Percentiles rank a stretch among this genome's conserved stretches.
These are phyloP conservation scores for Periplaneta americana DNA, from an alignment of 1,140 invertebrate genomes.

Conservation along the genomic window DNA sequence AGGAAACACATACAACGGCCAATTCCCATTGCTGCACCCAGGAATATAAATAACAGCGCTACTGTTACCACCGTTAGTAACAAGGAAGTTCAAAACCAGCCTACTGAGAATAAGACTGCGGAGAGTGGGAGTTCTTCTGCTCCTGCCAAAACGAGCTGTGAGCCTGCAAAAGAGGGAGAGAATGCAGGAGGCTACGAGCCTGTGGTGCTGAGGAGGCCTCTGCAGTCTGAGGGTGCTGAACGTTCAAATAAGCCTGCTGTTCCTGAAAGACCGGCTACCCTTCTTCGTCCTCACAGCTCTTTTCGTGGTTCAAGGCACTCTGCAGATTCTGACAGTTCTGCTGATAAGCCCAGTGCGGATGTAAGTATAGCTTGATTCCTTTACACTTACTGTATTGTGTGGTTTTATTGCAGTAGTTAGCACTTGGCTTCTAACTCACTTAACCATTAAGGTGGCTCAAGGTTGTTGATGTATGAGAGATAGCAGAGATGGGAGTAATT, in stretches of 20 bases:
- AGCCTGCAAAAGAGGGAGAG: not conserved
- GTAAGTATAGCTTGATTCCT: not conserved
- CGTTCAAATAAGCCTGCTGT: slow-evolving; percentile 6
- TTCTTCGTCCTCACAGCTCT: slow-evolving; percentile 10
- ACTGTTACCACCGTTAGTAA: not conserved
- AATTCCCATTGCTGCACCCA: slow-evolving; percentile 11
- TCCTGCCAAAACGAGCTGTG: not conserved
- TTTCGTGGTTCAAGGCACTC: slow-evolving; percentile 8
- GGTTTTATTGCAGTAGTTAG: not conserved
- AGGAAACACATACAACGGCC: slow-evolving; percentile 7
- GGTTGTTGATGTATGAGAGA: no score
- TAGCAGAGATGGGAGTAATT: no score
- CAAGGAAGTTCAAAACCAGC: not conserved
- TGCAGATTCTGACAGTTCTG: not conserved
- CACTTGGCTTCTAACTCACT: not conserved
- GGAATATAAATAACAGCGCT: not conserved
- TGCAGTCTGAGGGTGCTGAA: not conserved
- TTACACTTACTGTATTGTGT: not conserved
- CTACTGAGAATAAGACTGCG: not conserved
- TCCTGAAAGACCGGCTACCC: slow-evolving; percentile 9
- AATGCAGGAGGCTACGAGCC: not conserved
- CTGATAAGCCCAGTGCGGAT: slow-evolving; percentile 1
- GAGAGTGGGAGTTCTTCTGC: not conserved
- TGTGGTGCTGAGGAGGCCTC: slow-evolving; percentile 4
- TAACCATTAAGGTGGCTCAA: not conserved